Evolutionary conservation across 1,140 invertebrate species (phyloP).

Genomic region (Drosophila auraria): DNA sequence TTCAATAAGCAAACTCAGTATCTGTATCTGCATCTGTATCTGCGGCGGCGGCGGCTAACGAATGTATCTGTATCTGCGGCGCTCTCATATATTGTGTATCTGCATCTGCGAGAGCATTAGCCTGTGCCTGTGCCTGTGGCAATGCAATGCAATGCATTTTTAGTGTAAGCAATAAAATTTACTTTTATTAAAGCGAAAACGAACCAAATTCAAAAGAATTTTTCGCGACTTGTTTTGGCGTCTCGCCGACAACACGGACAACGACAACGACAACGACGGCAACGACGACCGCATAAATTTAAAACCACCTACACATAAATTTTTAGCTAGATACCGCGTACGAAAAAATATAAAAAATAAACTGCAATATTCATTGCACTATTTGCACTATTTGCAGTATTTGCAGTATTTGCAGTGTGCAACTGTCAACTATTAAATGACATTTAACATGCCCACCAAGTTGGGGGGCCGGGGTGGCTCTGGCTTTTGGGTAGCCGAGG

Average conservation of each 20-base stretch:
- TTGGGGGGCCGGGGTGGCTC: background rate
- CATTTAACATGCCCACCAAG: conserved; percentile 80
- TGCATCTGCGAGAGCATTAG: conserved; percentile 32
- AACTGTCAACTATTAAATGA: conserved; percentile 83
- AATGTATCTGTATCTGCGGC: conserved; percentile 12
- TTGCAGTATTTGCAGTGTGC: conserved; percentile 65
- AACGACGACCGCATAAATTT: conserved; percentile 79
- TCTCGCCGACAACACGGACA: conserved; percentile 52
- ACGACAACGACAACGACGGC: conserved; percentile 70
- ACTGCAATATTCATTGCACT: conserved; percentile 73
- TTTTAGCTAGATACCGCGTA: conserved; percentile 53
- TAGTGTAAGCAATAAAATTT: conserved; percentile 82
- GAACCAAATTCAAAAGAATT: conserved; percentile 82
- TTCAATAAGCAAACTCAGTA: conserved; percentile 55
- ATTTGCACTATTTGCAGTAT: conserved; percentile 55
- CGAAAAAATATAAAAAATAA: conserved; percentile 52
- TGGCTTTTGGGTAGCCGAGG: background rate
- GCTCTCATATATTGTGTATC: conserved; percentile 12
- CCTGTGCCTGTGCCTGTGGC: conserved; percentile 7
- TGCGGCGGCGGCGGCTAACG: background rate
- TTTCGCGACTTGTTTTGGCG: conserved; percentile 74
- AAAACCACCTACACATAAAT: conserved; percentile 68
- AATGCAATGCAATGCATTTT: conserved; percentile 45
- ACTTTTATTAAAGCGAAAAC: conserved; percentile 82
- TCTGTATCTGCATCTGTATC: conserved; percentile 25